Evolutionary conservation across 2,797 vertebrate species (phyloP).

Genomic region (Pristis pectinata): DNA sequence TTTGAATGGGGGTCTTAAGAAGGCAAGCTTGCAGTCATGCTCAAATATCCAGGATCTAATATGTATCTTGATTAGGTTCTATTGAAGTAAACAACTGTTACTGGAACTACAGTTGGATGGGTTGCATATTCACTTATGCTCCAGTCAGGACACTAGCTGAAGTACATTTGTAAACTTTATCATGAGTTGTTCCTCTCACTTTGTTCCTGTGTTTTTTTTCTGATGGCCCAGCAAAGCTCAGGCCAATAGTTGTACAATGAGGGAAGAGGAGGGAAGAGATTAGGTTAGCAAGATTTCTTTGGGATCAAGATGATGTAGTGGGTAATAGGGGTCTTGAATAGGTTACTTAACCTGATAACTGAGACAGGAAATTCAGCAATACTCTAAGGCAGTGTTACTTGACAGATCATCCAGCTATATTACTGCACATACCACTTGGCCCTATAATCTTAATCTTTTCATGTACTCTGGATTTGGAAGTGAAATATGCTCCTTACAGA

Average conservation of each 20-base stretch:
- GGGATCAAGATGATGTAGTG: background rate
- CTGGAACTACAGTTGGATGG: too few species aligned
- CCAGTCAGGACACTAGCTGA: background rate
- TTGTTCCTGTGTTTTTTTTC: background rate
- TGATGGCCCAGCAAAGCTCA: background rate
- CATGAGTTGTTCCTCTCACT: background rate
- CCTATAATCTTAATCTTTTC: background rate
- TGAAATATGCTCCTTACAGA: background rate
- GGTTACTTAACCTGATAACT: background rate
- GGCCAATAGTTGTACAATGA: background rate
- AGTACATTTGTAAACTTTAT: background rate
- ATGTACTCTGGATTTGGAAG: background rate
- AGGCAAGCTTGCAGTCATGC: too few species aligned
- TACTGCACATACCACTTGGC: background rate
- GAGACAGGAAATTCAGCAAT: background rate
- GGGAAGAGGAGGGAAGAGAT: too few species aligned
- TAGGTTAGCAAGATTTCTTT: background rate
- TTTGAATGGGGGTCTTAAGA: too few species aligned
- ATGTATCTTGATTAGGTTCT: too few species aligned
- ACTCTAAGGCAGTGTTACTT: background rate
- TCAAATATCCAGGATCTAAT: too few species aligned
- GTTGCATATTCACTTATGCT: too few species aligned
- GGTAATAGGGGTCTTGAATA: background rate
- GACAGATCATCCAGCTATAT: background rate
- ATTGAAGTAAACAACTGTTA: too few species aligned